phyloP scores from a whole-genome alignment of 2,113 vertebrate genomes.

The Oreochromis spilurus region DNA sequence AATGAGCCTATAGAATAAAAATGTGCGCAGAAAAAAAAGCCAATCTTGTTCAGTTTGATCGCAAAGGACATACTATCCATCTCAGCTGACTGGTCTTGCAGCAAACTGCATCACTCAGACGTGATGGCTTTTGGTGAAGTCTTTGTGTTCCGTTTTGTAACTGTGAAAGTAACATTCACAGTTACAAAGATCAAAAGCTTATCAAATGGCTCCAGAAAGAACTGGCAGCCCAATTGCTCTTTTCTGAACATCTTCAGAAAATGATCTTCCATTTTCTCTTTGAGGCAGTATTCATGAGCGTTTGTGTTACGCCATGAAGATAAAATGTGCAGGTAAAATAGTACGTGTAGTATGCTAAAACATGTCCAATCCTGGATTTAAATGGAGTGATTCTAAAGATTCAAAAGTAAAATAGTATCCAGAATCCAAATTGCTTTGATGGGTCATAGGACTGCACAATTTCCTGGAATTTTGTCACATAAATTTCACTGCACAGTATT shows the following conservation, averaged over 20 bases:
- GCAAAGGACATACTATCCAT: slow-evolving; percentile 19
- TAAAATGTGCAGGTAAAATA: background rate
- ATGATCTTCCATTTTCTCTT: background rate
- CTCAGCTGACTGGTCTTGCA: slow-evolving; percentile 27
- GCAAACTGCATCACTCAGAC: slow-evolving; percentile 44
- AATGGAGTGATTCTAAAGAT: background rate
- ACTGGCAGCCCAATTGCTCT: slow-evolving; percentile 18
- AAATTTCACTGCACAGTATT: background rate
- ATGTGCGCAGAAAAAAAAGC: background rate
- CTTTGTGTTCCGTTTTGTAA: slow-evolving; percentile 45
- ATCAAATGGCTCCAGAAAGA: slow-evolving; percentile 24
- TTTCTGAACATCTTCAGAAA: slow-evolving; percentile 9
- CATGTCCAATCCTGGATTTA: background rate
- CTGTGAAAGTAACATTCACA: slow-evolving; percentile 32
- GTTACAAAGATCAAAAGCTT: slow-evolving; percentile 37
- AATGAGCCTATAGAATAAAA: slow-evolving; percentile 37
- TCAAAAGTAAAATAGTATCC: background rate
- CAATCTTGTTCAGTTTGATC: slow-evolving; percentile 2
- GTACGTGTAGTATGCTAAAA: background rate
- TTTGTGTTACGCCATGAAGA: background rate
- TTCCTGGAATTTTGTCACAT: background rate
- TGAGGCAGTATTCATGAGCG: background rate
- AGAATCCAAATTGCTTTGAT: background rate
- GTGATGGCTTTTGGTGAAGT: slow-evolving; percentile 22
- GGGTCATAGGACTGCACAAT: background rate